phyloP scores from a whole-genome alignment of 1,140 invertebrate species.

The Riptortus pedestris region DNA sequence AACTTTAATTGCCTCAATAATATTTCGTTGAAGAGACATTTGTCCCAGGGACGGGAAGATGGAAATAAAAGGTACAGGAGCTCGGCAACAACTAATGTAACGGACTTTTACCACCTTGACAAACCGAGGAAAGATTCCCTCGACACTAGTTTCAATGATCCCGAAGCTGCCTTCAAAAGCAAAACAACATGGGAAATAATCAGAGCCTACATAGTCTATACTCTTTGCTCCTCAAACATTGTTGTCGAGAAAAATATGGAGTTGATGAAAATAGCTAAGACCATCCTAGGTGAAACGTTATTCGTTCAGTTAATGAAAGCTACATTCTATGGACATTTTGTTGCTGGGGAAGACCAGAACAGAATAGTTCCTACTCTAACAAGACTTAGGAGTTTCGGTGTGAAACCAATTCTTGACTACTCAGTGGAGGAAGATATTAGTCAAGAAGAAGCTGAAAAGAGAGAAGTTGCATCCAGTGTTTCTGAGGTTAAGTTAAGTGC shows the following conservation, averaged over 20 bases:
- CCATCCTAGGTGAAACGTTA: slow-evolving; percentile 70
- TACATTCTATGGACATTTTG: slow-evolving; percentile 98
- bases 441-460: slow-evolving; percentile 77
- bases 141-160: slow-evolving; percentile 77
- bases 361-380: slow-evolving; percentile 75
- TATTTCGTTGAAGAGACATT: neutral
- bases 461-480: slow-evolving; percentile 58
- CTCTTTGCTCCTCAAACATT: slow-evolving; percentile 78
- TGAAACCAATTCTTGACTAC: slow-evolving; percentile 97
- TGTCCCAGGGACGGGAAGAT: neutral
- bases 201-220: slow-evolving; percentile 85
- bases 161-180: slow-evolving; percentile 75
- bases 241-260: slow-evolving; percentile 90
- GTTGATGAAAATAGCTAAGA: slow-evolving; percentile 78
- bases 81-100: neutral
- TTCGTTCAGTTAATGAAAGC: slow-evolving; percentile 86
- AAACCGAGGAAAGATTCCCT: slow-evolving; percentile 50
- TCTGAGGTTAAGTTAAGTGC: slow-evolving; percentile 26
- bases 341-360: slow-evolving; percentile 87
- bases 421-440: slow-evolving; percentile 94
- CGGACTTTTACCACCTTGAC: neutral
- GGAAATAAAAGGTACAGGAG: neutral
- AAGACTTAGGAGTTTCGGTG: slow-evolving; percentile 82
- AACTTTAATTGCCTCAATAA: neutral
- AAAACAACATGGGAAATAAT: slow-evolving; percentile 90